Conservation (phyloP, 1,140 invertebrate genomes). For the Antheraea pernyi region DNA sequence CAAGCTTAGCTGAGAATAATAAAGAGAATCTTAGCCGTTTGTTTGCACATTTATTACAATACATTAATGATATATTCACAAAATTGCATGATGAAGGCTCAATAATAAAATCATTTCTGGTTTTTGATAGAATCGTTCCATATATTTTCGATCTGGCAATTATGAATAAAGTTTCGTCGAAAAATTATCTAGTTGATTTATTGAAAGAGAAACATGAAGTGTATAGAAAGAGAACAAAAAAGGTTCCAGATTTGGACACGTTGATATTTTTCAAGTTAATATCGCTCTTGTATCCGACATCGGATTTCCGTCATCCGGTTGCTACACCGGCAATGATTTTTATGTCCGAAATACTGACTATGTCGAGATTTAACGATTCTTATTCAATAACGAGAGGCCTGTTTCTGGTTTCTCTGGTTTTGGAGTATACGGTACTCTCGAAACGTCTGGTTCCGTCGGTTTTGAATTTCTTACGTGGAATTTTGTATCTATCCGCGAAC, state of each 20-base stretch:
- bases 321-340: conserved; percentile 91
- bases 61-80: conserved; percentile 84
- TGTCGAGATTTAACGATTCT: conserved; percentile 81
- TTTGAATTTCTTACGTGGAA: conserved; percentile 87
- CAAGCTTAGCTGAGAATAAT: conserved; percentile 86
- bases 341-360: conserved; percentile 88
- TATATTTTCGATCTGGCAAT: conserved; percentile 88
- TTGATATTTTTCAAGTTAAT: conserved; percentile 90
- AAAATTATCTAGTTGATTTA: conserved; percentile 83
- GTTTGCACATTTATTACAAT: conserved; percentile 87
- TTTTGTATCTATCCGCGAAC: conserved; percentile 83
- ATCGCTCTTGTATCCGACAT: conserved; percentile 90
- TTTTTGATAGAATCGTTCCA: conserved; percentile 82
- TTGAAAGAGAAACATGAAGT: conserved; percentile 87
- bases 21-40: conserved; percentile 87
- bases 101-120: conserved; percentile 80
- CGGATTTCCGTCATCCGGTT: conserved; percentile 93
- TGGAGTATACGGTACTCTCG: conserved; percentile 90
- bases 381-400: conserved; percentile 88
- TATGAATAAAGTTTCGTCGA: conserved; percentile 83
- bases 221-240: conserved; percentile 82
- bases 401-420: conserved; percentile 85
- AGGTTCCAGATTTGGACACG: conserved; percentile 85
- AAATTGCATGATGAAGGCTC: conserved; percentile 71
- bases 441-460: conserved; percentile 89